Percentiles rank a stretch among this genome's conserved stretches.
phyloP scores from a whole-genome alignment of 92 coral and sea anemone genomes.

The Paramuricea clavata region DNA sequence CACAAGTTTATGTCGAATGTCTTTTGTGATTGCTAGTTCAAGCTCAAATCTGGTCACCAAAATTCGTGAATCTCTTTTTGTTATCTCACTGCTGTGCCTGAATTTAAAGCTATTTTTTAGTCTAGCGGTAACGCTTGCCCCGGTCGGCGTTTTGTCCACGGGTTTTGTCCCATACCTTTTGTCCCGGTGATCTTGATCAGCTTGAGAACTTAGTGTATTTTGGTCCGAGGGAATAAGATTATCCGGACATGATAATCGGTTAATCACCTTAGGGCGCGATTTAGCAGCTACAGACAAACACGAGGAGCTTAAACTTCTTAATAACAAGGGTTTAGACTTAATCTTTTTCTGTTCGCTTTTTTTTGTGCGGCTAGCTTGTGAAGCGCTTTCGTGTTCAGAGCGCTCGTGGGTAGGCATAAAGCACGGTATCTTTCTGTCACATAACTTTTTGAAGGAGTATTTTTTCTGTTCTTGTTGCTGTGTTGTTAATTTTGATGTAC shows the following conservation, averaged over 20 bases:
- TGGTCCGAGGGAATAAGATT: background rate
- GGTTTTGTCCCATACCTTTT: background rate
- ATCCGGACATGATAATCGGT: background rate
- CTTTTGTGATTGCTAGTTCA: conserved; percentile 31
- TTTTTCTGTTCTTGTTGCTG: background rate
- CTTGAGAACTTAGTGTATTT: background rate
- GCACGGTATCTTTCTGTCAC: background rate
- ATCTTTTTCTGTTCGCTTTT: too few species aligned
- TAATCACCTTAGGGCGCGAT: background rate
- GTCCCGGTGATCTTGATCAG: background rate
- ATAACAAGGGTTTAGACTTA: background rate
- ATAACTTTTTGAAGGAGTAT: background rate
- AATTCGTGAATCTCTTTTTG: background rate
- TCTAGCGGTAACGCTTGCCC: background rate
- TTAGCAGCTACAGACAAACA: background rate
- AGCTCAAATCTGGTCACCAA: conserved; percentile 18
- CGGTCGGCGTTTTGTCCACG: background rate
- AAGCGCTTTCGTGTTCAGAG: background rate
- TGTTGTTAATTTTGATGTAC: background rate
- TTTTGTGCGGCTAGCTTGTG: background rate
- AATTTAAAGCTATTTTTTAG: background rate
- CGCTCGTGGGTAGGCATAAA: background rate
- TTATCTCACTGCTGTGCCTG: background rate
- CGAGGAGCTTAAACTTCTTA: background rate
- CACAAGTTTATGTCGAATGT: conserved; percentile 2